phyloP scores from a whole-genome alignment of 2,797 vertebrate genomes.

The Coreius guichenoti region DNA sequence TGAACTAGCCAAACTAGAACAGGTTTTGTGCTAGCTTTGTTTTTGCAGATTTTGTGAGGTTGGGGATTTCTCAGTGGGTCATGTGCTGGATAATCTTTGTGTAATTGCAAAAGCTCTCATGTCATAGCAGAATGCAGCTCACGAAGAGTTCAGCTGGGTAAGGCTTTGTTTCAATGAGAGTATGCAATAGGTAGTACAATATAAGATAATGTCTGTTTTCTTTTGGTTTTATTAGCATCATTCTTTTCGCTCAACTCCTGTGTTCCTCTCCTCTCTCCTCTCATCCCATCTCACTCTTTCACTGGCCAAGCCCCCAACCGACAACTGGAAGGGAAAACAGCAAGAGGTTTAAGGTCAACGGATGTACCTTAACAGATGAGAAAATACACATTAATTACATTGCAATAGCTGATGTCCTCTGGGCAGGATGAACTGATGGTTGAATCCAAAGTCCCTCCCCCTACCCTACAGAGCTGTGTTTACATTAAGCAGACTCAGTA shows the following conservation, averaged over 20 bases:
- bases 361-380: conserved; percentile 62
- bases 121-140: conserved; percentile 25
- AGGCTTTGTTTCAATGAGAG: conserved; percentile 17
- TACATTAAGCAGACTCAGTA: conserved; percentile 45
- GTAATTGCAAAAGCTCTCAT: conserved; percentile 37
- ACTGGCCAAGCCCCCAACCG: conserved; percentile 20
- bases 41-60: conserved; percentile 23
- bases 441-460: conserved; percentile 12
- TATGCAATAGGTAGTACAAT: background rate
- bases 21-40: conserved; percentile 1
- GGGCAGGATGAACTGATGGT: conserved; percentile 25
- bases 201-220: background rate
- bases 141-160: background rate
- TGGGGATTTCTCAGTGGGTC: conserved; percentile 26
- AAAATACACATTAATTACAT: conserved; percentile 63
- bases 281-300: background rate
- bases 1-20: conserved; percentile 8
- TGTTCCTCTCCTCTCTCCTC: background rate
- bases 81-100: conserved; percentile 31
- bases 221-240: conserved; percentile 28
- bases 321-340: conserved; percentile 50
- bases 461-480: conserved; percentile 33
- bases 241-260: background rate
- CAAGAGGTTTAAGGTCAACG: conserved; percentile 58
- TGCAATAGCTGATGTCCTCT: conserved; percentile 51